Conservation (phyloP, 2,888 invertebrate species). For the Caenorhabditis doughertyi region DNA sequence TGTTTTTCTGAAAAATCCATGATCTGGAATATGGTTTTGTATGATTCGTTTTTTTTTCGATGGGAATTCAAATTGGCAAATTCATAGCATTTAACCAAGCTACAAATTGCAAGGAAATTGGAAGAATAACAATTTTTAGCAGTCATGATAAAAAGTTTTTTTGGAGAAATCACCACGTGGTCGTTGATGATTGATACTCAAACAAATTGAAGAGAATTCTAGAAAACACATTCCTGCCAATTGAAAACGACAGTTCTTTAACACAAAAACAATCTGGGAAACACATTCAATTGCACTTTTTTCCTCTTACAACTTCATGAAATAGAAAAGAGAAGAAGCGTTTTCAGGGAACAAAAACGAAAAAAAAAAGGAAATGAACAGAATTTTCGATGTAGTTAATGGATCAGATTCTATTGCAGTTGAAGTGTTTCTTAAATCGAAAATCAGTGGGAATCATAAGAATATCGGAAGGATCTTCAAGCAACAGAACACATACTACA, state of each 20-base stretch:
- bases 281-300: not conserved
- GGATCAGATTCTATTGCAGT: too few species aligned
- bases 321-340: not conserved
- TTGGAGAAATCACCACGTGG: conserved; percentile 32
- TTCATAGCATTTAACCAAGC: not conserved
- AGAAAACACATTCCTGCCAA: conserved; percentile 29
- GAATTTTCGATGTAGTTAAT: too few species aligned
- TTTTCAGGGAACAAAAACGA: not conserved
- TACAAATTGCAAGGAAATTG: not conserved
- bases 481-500: too few species aligned
- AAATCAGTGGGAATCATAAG: too few species aligned
- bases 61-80: not conserved
- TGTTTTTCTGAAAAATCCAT: too few species aligned
- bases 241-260: conserved; percentile 16
- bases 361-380: not conserved
- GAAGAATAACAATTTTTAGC: conserved; percentile 10
- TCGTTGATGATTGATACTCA: conserved; percentile 39
- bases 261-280: conserved; percentile 8
- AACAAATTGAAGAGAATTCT: conserved; percentile 2
- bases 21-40: too few species aligned
- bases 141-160: conserved; percentile 4
- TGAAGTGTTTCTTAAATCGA: too few species aligned
- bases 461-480: too few species aligned
- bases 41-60: not conserved
- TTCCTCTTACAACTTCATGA: conserved; percentile 7